These are phyloP conservation scores for Silurus meridionalis DNA, from an alignment of 2,113 vertebrate species.

Conservation along the genomic window DNA sequence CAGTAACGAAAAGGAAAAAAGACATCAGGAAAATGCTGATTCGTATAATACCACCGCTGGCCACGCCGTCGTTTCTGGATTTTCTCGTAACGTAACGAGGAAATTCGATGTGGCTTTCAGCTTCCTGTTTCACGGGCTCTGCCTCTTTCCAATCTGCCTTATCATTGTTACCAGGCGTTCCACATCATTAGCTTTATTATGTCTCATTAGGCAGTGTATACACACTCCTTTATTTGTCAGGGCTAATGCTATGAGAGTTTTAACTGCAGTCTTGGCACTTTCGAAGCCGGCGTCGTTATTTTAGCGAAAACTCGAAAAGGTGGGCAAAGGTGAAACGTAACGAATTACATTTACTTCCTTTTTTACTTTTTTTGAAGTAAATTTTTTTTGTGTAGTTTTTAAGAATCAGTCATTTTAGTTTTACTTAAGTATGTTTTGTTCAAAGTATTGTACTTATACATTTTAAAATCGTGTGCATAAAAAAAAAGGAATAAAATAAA, in stretches of 20 bases:
- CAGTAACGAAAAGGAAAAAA: neutral
- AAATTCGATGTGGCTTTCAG: neutral
- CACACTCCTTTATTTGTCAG: neutral
- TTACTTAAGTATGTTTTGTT: too few species aligned
- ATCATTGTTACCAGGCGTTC: constrained; percentile 17
- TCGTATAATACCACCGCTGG: neutral
- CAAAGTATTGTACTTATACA: too few species aligned
- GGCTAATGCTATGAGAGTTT: neutral
- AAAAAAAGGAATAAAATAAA: too few species aligned
- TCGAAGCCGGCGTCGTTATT: neutral
- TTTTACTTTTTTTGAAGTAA: too few species aligned
- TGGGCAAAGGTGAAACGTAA: neutral
- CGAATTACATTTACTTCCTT: too few species aligned
- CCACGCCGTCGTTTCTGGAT: neutral
- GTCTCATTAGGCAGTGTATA: constrained; percentile 26
- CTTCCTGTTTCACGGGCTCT: neutral
- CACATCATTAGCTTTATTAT: constrained; percentile 32
- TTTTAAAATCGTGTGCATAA: too few species aligned
- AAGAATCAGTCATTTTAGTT: too few species aligned
- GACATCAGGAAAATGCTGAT: neutral
- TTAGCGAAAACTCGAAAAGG: neutral
- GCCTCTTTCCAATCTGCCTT: constrained; percentile 14
- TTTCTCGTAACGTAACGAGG: neutral
- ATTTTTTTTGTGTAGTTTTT: too few species aligned
- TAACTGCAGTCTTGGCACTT: neutral